Conservation (phyloP, 2,888 invertebrate species). For the Lamellibrachia satsuma region DNA sequence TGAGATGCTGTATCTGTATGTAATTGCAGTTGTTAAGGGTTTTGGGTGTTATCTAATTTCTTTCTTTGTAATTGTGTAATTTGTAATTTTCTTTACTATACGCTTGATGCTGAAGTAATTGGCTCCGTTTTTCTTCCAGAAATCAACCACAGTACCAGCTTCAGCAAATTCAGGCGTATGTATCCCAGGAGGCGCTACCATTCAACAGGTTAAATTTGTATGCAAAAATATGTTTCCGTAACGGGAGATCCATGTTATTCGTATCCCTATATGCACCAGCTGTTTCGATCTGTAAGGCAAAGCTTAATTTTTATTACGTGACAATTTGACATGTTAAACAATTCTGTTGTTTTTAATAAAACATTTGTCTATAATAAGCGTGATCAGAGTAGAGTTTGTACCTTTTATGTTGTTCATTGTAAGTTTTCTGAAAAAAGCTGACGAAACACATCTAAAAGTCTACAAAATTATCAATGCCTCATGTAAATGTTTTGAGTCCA, state of each 20-base stretch:
- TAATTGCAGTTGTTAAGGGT: no score
- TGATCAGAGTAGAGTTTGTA: no score
- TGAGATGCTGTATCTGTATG: no score
- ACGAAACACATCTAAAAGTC: no score
- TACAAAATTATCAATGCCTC: no score
- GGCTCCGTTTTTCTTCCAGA: conserved; percentile 31
- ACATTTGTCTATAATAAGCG: no score
- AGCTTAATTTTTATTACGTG: background rate
- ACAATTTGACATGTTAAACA: background rate
- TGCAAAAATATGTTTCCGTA: conserved; percentile 10
- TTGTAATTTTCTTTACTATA: background rate
- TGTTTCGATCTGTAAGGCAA: background rate
- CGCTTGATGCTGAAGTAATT: background rate
- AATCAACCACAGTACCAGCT: conserved; percentile 36
- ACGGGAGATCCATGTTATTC: background rate
- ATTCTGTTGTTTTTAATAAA: no score
- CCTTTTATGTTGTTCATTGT: no score
- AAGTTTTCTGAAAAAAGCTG: no score
- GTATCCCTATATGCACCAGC: background rate
- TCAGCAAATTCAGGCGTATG: conserved; percentile 34
- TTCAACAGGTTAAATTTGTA: conserved; percentile 17
- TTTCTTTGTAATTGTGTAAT: no score
- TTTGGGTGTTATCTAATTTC: no score
- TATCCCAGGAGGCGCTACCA: conserved; percentile 17
- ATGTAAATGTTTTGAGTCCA: background rate